Base-by-base conservation (phyloP, 2,888 invertebrate genomes). In the Nebria salina region DNA sequence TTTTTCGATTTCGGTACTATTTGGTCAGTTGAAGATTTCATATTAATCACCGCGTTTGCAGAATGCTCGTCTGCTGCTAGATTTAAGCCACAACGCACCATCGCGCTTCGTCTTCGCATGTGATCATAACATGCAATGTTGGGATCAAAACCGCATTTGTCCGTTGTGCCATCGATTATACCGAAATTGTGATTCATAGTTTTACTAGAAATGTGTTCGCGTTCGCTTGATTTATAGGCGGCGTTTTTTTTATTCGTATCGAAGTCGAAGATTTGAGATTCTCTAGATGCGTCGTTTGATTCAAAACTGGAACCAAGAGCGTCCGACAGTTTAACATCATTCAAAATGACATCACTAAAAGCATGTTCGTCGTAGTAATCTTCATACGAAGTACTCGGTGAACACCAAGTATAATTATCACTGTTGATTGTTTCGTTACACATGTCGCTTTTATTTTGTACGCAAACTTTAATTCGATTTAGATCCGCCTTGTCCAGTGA, bases 291-390 rank as follows among this genome's bases (percentile, higher is more conserved):
- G 54, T 54, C 13, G 13, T 11, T 54, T 54, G 54, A 54, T 54
- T 54, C 54, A 3, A 54, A 54, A 54, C 54, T 54, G 54, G 54
- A 54, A 1, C 8, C 54, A 11, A 11, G 20, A 13, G 43, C 43
- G 43, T 42, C 43, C 26, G 13, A 6, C 6, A 77, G 26, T 54
- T 7, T 77, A 6, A 77, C 77, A 54, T 77, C 77, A 54, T 77
- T 77, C 3, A 77, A 43, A 25, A 77, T 20, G 13, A 77, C 77
- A 54, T 77, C 77, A 54, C 26, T 77, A 13, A 9, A 7, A 64
- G 13, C 74, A n/a, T 43, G 54, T 43, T 20, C 43, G 26, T 75
- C 65, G n/a, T 20, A 13, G 9, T 68, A 8, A 43, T 11, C 13
- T 11, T 75, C 75, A 9, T 68, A 68, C 25, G 8, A 54, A 54